A percentile compares a stretch with the other conserved stretches of the same genome.
These are phyloP conservation scores for Drosophila suzukii DNA, from an alignment of 1,140 invertebrate genomes.

Conservation along the genomic window DNA sequence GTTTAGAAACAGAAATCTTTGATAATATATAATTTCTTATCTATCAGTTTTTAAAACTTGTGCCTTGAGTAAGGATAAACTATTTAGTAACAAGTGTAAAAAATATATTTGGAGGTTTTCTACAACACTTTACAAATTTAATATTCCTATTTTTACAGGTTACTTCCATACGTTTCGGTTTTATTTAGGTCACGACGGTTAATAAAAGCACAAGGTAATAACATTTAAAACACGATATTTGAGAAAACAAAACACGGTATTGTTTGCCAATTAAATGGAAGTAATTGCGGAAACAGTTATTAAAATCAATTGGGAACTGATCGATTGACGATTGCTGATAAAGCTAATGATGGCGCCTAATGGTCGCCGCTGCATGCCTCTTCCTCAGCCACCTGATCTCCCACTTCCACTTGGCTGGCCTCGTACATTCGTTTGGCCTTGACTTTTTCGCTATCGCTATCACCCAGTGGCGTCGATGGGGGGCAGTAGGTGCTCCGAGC, in stretches of 20 bases:
- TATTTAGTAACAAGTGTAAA: too few relatives aligned
- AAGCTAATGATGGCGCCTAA: conserved; percentile 25
- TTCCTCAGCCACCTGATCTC: conserved; percentile 19
- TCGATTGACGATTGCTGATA: conserved; percentile 33
- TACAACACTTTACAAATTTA: too few relatives aligned
- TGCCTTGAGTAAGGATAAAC: too few relatives aligned
- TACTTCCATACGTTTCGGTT: background rate
- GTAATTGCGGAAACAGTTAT: conserved; percentile 13
- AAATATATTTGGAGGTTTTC: too few relatives aligned
- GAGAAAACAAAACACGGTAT: conserved; percentile 5
- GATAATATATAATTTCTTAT: too few relatives aligned
- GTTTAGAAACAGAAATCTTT: too few relatives aligned
- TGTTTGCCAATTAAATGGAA: conserved; percentile 4
- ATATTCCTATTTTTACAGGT: too few relatives aligned
- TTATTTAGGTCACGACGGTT: conserved; percentile 7
- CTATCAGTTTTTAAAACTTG: too few relatives aligned
- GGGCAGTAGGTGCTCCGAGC: conserved; percentile 12
- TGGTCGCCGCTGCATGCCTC: background rate
- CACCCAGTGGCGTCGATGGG: conserved; percentile 15
- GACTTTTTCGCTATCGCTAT: conserved; percentile 41
- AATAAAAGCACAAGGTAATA: background rate
- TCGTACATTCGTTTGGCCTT: conserved; percentile 23
- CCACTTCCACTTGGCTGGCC: conserved; percentile 8
- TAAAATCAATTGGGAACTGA: conserved; percentile 26
- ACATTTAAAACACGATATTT: conserved; percentile 1